Base-by-base conservation (phyloP, 2,888 invertebrate species). In the Macropis europaea region DNA sequence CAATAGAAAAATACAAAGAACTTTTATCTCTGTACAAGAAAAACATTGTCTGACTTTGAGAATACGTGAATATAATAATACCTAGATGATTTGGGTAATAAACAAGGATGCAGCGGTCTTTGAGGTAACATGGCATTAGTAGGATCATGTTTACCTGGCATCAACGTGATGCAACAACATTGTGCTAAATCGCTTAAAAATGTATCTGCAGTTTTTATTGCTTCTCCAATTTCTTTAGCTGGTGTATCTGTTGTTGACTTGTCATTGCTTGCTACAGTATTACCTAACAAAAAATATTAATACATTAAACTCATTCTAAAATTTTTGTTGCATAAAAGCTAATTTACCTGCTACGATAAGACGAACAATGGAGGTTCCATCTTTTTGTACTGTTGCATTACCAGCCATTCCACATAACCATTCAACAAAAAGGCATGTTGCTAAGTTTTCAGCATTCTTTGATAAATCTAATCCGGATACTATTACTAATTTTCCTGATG, bases 71-170 rank as follows among this genome's bases (percentile, higher is more conserved):
- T 2, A 19, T 30, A 15, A n/a, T 36, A 26, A 32, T 72, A 81
- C 81, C 70, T 79, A 63, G 77, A 80, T 2, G 89, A 84, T 72
- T 85, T 81, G 11, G 85, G 84, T 34, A 90, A 61, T 61, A 88
- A 77, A 57, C 97, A 97, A 69, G 93, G 94, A 90, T 99, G 98
- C 71, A 99, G 93, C 3, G 97, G 96, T 89, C 96, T 97, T 88
- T 99, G 99, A 0, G 99, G 99, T 82, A 99, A 90, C 93, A 97
- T 95, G 77, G 94, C 93, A 86, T 97, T 97, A 0, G 96, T 93
- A 0, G 98, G 97, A 90, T 98, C 98, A 87, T 93, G 94, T 85
- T 96, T 95, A 0, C 99, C 99, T 0, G 99, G 97, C 97, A 99
- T 97, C 15, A 99, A 85, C 88, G 98, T 97, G 2, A 99, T 93